Evolutionary conservation across 2,888 invertebrate genomes (phyloP).

Genomic region (Coelogynopora nodosa): DNA sequence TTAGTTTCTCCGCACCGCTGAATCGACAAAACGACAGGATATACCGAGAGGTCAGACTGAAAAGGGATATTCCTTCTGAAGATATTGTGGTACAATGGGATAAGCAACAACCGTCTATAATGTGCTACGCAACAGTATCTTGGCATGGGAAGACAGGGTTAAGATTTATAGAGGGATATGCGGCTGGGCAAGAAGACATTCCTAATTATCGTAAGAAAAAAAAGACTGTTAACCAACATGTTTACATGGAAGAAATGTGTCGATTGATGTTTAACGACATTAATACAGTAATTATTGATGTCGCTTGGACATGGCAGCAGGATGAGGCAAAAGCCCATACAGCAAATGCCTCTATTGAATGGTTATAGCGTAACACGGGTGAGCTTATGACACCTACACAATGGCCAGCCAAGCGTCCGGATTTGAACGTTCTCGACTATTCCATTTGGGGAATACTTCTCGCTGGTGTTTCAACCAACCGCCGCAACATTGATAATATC

Average conservation of each 20-base stretch:
- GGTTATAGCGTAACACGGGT: slow-evolving; percentile 14
- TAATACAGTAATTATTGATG: background rate
- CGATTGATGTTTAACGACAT: background rate
- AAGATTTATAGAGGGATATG: slow-evolving; percentile 16
- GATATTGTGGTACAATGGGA: background rate
- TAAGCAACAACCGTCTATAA: background rate
- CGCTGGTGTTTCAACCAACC: background rate
- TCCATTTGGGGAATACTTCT: slow-evolving; percentile 21
- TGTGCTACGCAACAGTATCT: background rate
- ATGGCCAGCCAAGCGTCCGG: slow-evolving; percentile 35
- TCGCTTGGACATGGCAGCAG: slow-evolving; percentile 30
- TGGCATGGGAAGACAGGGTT: slow-evolving; percentile 14
- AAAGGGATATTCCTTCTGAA: background rate
- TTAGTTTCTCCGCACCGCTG: background rate
- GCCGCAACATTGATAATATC: background rate
- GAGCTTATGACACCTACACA: slow-evolving; percentile 2
- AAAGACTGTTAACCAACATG: background rate
- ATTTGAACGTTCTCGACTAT: slow-evolving; percentile 15
- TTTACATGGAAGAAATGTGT: slow-evolving; percentile 14
- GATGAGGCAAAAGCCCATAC: slow-evolving; percentile 24
- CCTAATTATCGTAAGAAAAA: background rate
- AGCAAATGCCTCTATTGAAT: background rate
- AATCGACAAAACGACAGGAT: slow-evolving; percentile 9
- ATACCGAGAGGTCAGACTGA: background rate
- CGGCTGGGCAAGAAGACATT: background rate